Evolutionary conservation across 2,797 vertebrate species (phyloP), one percentile per base, ranked within the genome.

Genomic region (Florisuga fusca): DNA sequence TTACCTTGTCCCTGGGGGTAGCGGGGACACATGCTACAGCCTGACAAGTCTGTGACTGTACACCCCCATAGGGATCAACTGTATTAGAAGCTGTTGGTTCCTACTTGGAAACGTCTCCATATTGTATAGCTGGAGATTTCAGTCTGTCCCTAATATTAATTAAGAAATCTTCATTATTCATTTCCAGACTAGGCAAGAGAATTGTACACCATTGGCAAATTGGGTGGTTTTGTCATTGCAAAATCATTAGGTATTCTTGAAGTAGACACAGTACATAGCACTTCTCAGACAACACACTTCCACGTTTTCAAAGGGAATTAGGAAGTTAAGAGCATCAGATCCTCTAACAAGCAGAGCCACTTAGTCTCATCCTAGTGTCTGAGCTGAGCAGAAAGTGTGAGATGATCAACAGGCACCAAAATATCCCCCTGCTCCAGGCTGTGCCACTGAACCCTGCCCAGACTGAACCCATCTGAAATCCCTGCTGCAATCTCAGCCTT

Each of bases 221-320:
- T 22, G 36, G 78, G 69, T 50, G 66, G 71, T 79, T 95, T 79
- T 95, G 93, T 87, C 36, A 68, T 84, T 74, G 68, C 61, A 75
- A 94, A 89, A 91, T 78, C 64, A 75, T 67, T 36, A 61, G 19
- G 31, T 33, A 22, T 74, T 45, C 50, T 64, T 67, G 82, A 76
- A 66, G 20, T 27, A 51, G 15, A 27, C 20, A 33, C 21, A 71
- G 33, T 38, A 74, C 59, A 67, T 75, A 16, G 62, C 36, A 41
- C 63, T 77, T 74, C 58, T 33, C 61, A 86, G 72, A 57, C 63
- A 67, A 51, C 7, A 43, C 21, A 31, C 10, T 31, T 84, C 23
- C 34, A 31, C 21, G 17, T 25, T 66, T 64, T 36, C 51, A 74
- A 80, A 38, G 54, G 8, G 34, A 79, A 67, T 81, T 62, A 76